phyloP scores from a whole-genome alignment of 92 coral and sea anemone species.

The Phymanthus crucifer region DNA sequence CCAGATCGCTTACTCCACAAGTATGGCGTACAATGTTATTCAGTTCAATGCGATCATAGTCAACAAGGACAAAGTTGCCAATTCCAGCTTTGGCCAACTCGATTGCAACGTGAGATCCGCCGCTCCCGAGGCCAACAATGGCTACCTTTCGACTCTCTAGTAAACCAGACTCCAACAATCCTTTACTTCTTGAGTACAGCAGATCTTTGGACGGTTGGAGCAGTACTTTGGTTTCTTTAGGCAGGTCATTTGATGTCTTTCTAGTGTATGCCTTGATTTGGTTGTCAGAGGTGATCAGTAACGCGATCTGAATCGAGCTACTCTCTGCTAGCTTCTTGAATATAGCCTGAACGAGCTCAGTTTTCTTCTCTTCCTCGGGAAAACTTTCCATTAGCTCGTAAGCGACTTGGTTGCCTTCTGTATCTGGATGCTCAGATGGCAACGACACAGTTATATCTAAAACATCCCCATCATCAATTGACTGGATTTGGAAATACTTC shows the following conservation, averaged over 20 bases:
- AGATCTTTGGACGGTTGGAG: conserved; percentile 81
- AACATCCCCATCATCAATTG: neutral
- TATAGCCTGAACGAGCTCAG: conserved; percentile 23
- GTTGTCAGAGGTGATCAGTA: conserved; percentile 55
- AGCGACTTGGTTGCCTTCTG: neutral
- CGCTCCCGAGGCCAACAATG: conserved; percentile 89
- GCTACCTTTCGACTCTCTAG: conserved; percentile 85
- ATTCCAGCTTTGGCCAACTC: conserved; percentile 96
- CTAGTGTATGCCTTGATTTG: conserved; percentile 53
- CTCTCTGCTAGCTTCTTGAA: conserved; percentile 24
- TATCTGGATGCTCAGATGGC: neutral
- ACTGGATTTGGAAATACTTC: neutral
- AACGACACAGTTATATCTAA: neutral
- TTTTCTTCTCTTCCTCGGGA: conserved; percentile 31
- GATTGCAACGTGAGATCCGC: conserved; percentile 85
- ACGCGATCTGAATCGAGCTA: conserved; percentile 53
- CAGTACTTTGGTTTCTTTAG: conserved; percentile 45
- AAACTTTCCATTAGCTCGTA: conserved; percentile 50
- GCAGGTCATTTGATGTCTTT: conserved; percentile 18
- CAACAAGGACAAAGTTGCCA: conserved; percentile 84
- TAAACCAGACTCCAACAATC: conserved; percentile 81
- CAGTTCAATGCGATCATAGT: conserved; percentile 86
- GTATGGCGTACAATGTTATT: conserved; percentile 88
- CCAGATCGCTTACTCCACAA: conserved; percentile 85
- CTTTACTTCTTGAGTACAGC: conserved; percentile 89